Percentiles rank a stretch among this genome's conserved stretches.
phyloP scores from a whole-genome alignment of 1,140 invertebrate species.

The Calephelis nemesis region DNA sequence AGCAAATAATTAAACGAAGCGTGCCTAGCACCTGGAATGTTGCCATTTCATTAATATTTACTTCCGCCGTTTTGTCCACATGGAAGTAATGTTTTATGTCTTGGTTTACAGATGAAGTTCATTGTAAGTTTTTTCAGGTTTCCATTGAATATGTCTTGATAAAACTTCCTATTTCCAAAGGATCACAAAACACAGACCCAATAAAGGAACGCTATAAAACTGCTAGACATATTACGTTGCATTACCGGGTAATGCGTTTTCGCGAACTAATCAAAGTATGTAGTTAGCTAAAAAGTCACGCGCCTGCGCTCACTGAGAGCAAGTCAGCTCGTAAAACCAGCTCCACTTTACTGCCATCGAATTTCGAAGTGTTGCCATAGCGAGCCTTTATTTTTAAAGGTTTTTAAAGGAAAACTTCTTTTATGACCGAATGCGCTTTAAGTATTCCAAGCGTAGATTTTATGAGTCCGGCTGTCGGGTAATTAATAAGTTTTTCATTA shows the following conservation, averaged over 20 bases:
- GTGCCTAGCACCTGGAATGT: too few species aligned
- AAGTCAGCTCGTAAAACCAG: conserved; percentile 44
- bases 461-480: conserved; percentile 46
- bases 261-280: conserved; percentile 55
- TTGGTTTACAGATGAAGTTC: too few species aligned
- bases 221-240: conserved; percentile 20
- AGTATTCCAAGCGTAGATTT: conserved; percentile 49
- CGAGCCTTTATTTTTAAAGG: conserved; percentile 52
- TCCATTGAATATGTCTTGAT: too few species aligned
- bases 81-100: too few species aligned
- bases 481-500: conserved; percentile 66
- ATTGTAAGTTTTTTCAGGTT: too few species aligned
- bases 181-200: conserved; percentile 9
- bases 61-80: too few species aligned
- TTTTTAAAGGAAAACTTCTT: conserved; percentile 65
- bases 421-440: conserved; percentile 49
- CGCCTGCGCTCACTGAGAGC: conserved; percentile 32
- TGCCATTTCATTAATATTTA: too few species aligned
- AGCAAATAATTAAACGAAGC: too few species aligned
- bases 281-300: conserved; percentile 62
- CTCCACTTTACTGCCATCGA: conserved; percentile 52
- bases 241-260: conserved; percentile 38
- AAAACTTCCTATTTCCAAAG: background rate
- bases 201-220: conserved; percentile 23
- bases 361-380: conserved; percentile 46